These are phyloP conservation scores for Cranoglanis bouderius DNA, from an alignment of 2,113 vertebrate genomes.

Conservation along the genomic window DNA sequence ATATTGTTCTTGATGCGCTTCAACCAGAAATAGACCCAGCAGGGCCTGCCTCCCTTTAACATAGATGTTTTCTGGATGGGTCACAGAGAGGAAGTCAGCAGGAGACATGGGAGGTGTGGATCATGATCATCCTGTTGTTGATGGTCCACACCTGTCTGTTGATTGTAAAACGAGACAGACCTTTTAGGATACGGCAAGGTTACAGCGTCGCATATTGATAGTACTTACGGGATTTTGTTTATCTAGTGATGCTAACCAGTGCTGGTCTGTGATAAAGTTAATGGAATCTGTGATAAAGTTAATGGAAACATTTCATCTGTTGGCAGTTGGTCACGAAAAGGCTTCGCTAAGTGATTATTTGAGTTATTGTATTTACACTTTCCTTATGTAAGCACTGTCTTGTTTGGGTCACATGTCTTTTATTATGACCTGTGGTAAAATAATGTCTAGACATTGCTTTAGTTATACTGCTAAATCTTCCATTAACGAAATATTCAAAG, in stretches of 20 bases:
- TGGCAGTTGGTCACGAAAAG: background rate
- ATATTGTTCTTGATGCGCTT: constrained; percentile 36
- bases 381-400: background rate
- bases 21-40: constrained; percentile 33
- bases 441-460: constrained; percentile 28
- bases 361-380: background rate
- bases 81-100: constrained; percentile 66
- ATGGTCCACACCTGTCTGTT: constrained; percentile 72
- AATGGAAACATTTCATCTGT: background rate
- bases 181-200: constrained; percentile 15
- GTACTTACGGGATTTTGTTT: background rate
- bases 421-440: constrained; percentile 22
- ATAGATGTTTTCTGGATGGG: constrained; percentile 56
- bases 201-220: background rate
- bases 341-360: background rate
- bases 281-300: too few species aligned
- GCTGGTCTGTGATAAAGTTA: too few species aligned
- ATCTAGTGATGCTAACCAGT: background rate
- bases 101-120: constrained; percentile 68
- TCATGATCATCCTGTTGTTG: constrained; percentile 73
- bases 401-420: background rate
- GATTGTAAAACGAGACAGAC: constrained; percentile 43
- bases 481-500: background rate
- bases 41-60: background rate
- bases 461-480: background rate